These are phyloP conservation scores for Pyrocephalus nanus DNA, from an alignment of 2,797 vertebrate species.

Conservation along the genomic window DNA sequence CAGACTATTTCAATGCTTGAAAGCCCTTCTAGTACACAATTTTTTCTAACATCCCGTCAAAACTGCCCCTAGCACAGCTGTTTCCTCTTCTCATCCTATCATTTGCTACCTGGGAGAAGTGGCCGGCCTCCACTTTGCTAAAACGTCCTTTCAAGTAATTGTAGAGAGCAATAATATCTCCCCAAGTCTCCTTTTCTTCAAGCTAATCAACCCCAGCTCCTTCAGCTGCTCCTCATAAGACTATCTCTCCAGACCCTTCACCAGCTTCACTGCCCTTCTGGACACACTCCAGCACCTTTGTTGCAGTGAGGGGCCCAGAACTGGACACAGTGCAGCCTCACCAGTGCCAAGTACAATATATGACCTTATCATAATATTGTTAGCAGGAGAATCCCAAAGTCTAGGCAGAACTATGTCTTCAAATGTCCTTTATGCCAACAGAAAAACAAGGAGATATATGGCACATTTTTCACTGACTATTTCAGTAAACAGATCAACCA, in stretches of 20 bases:
- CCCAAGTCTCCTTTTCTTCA: background rate
- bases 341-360: background rate
- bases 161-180: background rate
- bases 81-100: background rate
- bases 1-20: background rate
- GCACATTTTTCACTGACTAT: background rate
- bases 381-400: background rate
- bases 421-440: background rate
- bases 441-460: background rate
- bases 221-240: rapidly evolving
- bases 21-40: background rate
- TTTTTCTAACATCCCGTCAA: background rate
- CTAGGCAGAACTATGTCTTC: background rate
- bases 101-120: background rate
- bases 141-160: background rate
- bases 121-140: background rate
- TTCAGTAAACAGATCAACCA: slow-evolving; percentile 39
- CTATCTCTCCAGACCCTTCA: background rate
- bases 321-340: background rate
- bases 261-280: background rate
- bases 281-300: background rate
- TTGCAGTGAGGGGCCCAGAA: background rate
- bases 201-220: background rate
- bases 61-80: background rate
- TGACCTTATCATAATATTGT: background rate